Percentiles rank a stretch among this genome's conserved stretches.
Evolutionary conservation across 2,888 invertebrate genomes (phyloP).

Genomic region (Chironomus tentans): DNA sequence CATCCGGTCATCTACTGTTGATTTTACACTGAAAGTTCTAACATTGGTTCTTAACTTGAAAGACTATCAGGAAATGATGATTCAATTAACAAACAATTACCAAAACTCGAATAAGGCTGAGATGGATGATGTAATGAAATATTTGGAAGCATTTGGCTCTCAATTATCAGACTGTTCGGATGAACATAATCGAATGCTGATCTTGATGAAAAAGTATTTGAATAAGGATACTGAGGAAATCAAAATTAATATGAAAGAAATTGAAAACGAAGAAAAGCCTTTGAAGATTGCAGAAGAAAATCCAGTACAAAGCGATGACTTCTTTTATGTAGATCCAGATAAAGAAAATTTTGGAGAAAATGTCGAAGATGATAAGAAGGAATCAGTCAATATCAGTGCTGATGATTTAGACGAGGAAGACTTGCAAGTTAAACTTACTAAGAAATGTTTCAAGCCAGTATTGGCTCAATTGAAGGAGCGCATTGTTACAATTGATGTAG

Average conservation of each 20-base stretch:
- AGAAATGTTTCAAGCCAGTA: constrained; percentile 40
- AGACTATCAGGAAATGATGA: neutral
- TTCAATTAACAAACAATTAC: neutral
- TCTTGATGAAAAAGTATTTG: constrained; percentile 6
- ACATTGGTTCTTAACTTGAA: neutral
- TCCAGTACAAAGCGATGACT: constrained; percentile 4
- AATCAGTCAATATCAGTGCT: no score
- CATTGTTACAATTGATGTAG: constrained; percentile 40
- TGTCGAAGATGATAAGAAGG: neutral
- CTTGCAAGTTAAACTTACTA: constrained; percentile 29
- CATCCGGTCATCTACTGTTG: neutral
- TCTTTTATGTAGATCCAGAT: constrained; percentile 14
- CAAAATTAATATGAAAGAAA: neutral
- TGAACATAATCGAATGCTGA: neutral
- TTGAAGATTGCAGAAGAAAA: neutral
- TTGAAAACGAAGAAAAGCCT: neutral
- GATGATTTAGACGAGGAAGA: neutral
- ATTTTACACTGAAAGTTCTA: neutral
- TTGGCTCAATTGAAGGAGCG: constrained; percentile 39
- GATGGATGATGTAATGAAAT: neutral
- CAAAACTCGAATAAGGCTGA: neutral
- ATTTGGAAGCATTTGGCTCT: neutral
- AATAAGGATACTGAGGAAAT: neutral
- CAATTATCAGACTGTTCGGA: neutral
- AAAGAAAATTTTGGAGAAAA: neutral